Percentiles rank a stretch among this genome's conserved stretches.
These are phyloP conservation scores for Ictidomys tridecemlineatus DNA, from an alignment of 2,113 vertebrate genomes.

Conservation along the genomic window DNA sequence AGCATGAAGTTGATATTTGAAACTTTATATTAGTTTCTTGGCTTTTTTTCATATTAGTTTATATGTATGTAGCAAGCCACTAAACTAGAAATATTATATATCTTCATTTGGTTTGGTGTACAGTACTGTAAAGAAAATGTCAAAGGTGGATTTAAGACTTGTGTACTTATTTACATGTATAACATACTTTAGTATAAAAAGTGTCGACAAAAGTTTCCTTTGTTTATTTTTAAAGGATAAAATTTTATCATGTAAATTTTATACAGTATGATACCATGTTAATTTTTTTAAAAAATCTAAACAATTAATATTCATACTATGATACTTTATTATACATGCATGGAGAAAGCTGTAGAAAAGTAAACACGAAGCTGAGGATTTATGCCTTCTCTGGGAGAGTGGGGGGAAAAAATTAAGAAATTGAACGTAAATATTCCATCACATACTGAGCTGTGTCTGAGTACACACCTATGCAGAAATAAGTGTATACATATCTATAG, in stretches of 20 bases:
- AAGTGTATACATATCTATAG: background rate
- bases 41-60: background rate
- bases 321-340: background rate
- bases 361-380: background rate
- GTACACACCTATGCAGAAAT: background rate
- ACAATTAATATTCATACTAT: background rate
- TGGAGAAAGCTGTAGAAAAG: background rate
- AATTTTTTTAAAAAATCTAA: background rate
- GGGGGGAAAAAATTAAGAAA: background rate
- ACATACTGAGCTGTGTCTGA: background rate
- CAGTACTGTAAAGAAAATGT: background rate
- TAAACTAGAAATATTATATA: background rate
- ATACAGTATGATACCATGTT: background rate
- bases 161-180: background rate
- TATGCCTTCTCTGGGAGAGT: background rate
- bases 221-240: background rate
- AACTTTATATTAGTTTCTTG: background rate
- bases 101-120: background rate
- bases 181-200: background rate
- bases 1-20: background rate
- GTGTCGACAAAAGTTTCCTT: background rate
- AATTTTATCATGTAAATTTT: background rate
- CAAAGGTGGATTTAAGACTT: background rate
- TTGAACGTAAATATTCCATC: background rate
- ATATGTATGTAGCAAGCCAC: background rate